These are phyloP conservation scores for Graphium colonna DNA, from an alignment of 2,888 invertebrate genomes.

Conservation along the genomic window DNA sequence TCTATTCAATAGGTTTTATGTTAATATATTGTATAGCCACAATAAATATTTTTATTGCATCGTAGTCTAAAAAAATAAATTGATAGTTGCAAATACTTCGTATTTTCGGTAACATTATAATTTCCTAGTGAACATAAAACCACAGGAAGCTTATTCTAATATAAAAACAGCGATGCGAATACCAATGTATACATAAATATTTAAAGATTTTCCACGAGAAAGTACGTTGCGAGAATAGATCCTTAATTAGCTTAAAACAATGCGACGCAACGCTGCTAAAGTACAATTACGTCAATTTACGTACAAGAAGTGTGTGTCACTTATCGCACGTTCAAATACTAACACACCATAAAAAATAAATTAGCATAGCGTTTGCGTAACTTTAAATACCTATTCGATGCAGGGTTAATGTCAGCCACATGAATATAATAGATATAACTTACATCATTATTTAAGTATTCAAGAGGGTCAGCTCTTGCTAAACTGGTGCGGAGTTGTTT, in stretches of 20 bases:
- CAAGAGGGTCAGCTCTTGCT: slow-evolving; percentile 45
- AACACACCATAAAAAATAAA: slow-evolving; percentile 15
- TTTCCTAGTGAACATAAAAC: too few relatives aligned
- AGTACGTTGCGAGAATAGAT: slow-evolving; percentile 27
- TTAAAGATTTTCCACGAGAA: slow-evolving; percentile 1
- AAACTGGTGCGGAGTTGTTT: slow-evolving; percentile 29
- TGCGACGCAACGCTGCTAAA: not conserved
- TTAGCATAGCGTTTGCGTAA: slow-evolving; percentile 22
- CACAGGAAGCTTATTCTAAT: too few relatives aligned
- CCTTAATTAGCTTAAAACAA: slow-evolving; percentile 12
- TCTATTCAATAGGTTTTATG: too few relatives aligned
- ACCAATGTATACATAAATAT: slow-evolving; percentile 24
- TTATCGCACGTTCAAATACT: not conserved
- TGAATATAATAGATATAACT: slow-evolving; percentile 33
- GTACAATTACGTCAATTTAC: not conserved
- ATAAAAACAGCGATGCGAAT: too few relatives aligned
- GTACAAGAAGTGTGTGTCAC: too few relatives aligned
- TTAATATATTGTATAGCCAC: too few relatives aligned
- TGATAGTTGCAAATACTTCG: too few relatives aligned
- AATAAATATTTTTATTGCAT: too few relatives aligned
- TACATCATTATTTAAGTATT: slow-evolving; percentile 51
- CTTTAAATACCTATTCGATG: slow-evolving; percentile 21
- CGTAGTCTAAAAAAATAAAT: too few relatives aligned
- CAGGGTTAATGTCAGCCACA: slow-evolving; percentile 30
- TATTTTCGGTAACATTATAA: too few relatives aligned